phyloP scores from a whole-genome alignment of 2,888 invertebrate genomes.

The Chromoteleia sp. region DNA sequence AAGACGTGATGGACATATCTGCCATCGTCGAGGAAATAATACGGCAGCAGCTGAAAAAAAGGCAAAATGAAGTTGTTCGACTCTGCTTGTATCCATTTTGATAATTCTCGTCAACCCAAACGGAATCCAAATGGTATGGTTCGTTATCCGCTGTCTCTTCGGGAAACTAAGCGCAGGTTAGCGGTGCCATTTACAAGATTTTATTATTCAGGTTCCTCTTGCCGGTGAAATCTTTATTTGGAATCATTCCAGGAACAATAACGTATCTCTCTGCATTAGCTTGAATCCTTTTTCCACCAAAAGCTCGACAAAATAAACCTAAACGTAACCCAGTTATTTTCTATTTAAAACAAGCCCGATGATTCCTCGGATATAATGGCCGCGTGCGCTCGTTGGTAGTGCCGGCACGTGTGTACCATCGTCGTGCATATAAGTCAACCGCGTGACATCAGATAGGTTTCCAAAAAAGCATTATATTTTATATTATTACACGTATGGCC shows the following conservation, averaged over 20 bases:
- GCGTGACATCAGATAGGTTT: constrained; percentile 83
- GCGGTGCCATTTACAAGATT: constrained; percentile 76
- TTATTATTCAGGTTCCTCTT: constrained; percentile 83
- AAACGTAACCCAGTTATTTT: constrained; percentile 85
- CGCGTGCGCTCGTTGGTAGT: constrained; percentile 81
- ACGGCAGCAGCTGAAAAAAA: constrained; percentile 51
- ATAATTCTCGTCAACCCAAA: constrained; percentile 67
- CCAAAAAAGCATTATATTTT: constrained; percentile 81
- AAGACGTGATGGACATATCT: constrained; percentile 72
- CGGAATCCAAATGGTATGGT: constrained; percentile 69
- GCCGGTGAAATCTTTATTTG: constrained; percentile 84
- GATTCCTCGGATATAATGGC: constrained; percentile 82
- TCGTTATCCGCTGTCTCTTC: constrained; percentile 59
- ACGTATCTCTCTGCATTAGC: constrained; percentile 76
- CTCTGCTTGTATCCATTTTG: constrained; percentile 68
- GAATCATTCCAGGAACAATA: constrained; percentile 85
- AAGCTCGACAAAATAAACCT: constrained; percentile 81
- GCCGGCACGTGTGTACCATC: constrained; percentile 83
- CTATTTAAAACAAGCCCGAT: constrained; percentile 80
- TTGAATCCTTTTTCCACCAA: constrained; percentile 58
- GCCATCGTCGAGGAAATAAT: constrained; percentile 68
- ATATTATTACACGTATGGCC: constrained; percentile 73
- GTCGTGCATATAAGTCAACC: constrained; percentile 84
- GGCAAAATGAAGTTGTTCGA: constrained; percentile 68
- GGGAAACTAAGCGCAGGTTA: constrained; percentile 77